These are phyloP conservation scores for Diglossa cyanea DNA, from an alignment of 2,797 vertebrate genomes.

Conservation along the genomic window DNA sequence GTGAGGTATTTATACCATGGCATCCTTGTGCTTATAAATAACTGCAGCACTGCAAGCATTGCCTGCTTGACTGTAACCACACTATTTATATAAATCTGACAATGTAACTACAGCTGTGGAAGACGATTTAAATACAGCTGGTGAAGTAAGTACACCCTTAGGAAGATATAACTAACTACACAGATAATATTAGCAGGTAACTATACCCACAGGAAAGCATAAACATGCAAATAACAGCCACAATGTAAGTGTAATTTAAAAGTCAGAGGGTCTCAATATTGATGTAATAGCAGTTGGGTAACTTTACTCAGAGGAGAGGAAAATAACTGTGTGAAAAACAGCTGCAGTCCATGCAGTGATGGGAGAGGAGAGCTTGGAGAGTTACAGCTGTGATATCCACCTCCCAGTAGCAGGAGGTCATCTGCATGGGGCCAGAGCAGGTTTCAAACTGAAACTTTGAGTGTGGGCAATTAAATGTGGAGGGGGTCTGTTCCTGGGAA, in stretches of 20 bases:
- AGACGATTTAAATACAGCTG: conserved; percentile 7
- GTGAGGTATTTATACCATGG: conserved; percentile 3
- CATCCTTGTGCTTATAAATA: background rate
- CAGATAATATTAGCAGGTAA: conserved; percentile 44
- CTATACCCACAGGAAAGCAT: conserved; percentile 2
- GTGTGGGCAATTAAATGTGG: too few relatives aligned
- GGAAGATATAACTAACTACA: conserved; percentile 35
- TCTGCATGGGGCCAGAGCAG: background rate
- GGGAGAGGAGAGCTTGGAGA: background rate
- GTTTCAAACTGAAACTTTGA: background rate
- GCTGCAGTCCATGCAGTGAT: background rate
- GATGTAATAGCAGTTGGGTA: background rate
- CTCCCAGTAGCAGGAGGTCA: background rate
- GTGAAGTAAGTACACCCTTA: background rate
- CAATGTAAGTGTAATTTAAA: background rate
- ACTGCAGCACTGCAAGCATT: background rate
- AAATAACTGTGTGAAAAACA: background rate
- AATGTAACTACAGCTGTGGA: background rate
- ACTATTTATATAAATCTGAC: conserved; percentile 3
- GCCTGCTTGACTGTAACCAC: conserved; percentile 2
- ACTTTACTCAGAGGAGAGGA: background rate
- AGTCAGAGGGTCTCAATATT: conserved; percentile 23
- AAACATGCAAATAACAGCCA: conserved; percentile 48
- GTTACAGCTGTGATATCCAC: background rate
- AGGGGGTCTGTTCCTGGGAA: background rate